Evolutionary conservation across 2,113 vertebrate genomes (phyloP).

Genomic region (Oplegnathus fasciatus): DNA sequence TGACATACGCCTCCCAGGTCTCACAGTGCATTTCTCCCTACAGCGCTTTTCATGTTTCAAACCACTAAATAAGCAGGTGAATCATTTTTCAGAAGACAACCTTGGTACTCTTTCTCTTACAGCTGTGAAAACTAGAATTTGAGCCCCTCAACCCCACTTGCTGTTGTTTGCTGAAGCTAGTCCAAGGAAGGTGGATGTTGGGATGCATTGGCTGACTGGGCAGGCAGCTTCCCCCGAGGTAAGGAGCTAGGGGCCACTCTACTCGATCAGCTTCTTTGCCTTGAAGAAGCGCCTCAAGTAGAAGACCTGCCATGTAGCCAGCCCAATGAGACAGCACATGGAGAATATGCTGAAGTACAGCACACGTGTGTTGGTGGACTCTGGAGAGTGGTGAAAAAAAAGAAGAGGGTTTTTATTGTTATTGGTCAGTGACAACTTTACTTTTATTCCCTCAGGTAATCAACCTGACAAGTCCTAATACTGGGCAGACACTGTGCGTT

Average conservation of each 20-base stretch:
- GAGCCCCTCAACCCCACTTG: slow-evolving; percentile 66
- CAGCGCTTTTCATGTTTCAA: slow-evolving; percentile 69
- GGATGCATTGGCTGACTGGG: slow-evolving; percentile 68
- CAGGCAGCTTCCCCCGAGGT: slow-evolving; percentile 51
- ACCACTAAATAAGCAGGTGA: slow-evolving; percentile 69
- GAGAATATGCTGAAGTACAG: slow-evolving; percentile 99
- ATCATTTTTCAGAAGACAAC: slow-evolving; percentile 52
- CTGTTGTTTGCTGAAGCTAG: slow-evolving; percentile 73
- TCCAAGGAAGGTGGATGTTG: slow-evolving; percentile 75
- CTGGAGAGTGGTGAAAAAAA: slow-evolving; percentile 77
- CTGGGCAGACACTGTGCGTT: neutral
- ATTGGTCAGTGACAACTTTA: neutral
- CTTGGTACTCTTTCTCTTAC: slow-evolving; percentile 51
- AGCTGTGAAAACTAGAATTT: slow-evolving; percentile 70
- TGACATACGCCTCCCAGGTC: slow-evolving; percentile 25
- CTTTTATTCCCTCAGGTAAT: neutral
- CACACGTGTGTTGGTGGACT: slow-evolving; percentile 97
- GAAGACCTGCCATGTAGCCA: slow-evolving; percentile 99
- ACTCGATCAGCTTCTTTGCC: slow-evolving; percentile 99
- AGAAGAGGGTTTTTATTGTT: neutral
- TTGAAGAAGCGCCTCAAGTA: slow-evolving; percentile 99
- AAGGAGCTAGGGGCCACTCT: slow-evolving; percentile 57
- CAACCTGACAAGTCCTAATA: neutral
- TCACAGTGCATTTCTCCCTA: slow-evolving; percentile 66
- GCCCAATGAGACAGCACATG: slow-evolving; percentile 97